A percentile compares a stretch with the other conserved stretches of the same genome.
Evolutionary conservation across 2,113 vertebrate genomes (phyloP).

Genomic region (Chitala chitala): DNA sequence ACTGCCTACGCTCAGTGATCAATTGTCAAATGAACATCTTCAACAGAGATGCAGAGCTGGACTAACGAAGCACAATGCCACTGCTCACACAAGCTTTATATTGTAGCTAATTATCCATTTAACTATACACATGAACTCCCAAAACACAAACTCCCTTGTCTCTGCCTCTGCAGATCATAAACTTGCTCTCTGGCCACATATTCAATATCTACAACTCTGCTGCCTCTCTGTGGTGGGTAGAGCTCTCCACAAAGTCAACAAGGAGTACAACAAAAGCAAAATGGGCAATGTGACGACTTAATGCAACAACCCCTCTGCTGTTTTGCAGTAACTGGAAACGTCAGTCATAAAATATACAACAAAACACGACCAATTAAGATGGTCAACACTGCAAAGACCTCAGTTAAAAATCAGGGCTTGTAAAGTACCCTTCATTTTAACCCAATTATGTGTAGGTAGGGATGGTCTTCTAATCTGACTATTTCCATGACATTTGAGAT

Average conservation of each 20-base stretch:
- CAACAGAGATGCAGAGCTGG: too few species aligned
- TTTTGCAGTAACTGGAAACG: background rate
- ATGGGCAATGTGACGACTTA: background rate
- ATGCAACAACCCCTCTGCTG: too few species aligned
- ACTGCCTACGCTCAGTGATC: too few species aligned
- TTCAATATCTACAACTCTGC: background rate
- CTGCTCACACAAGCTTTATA: too few species aligned
- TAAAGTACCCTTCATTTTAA: background rate
- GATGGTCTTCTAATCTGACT: background rate
- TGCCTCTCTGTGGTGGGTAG: conserved; percentile 7
- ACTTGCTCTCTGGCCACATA: background rate
- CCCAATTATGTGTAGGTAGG: background rate
- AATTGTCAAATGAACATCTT: too few species aligned
- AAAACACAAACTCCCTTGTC: background rate
- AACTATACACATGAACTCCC: background rate
- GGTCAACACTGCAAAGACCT: background rate
- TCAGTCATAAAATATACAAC: background rate
- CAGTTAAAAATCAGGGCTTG: background rate
- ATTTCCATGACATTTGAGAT: background rate
- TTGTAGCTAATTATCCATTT: too few species aligned
- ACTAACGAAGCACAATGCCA: too few species aligned
- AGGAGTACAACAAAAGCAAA: background rate
- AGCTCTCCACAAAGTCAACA: background rate
- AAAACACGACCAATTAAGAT: too few species aligned
- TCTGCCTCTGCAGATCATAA: background rate